Evolutionary conservation across 2,888 invertebrate genomes (phyloP).

Genomic region (Amaurobius ferox): DNA sequence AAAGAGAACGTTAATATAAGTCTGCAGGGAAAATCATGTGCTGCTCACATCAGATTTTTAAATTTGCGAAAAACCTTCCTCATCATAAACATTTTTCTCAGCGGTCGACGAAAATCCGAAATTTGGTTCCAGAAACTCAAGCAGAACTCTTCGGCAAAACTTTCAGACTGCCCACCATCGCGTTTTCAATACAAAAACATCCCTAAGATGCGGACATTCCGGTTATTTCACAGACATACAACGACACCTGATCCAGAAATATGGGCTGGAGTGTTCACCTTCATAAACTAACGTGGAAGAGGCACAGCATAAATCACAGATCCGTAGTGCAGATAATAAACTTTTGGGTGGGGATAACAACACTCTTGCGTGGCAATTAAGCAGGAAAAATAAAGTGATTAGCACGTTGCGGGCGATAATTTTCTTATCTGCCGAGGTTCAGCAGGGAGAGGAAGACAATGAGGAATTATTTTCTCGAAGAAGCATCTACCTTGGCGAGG

Average conservation of each 20-base stretch:
- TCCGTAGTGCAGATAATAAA: neutral
- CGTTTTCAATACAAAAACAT: no score
- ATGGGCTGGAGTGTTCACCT: neutral
- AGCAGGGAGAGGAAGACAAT: neutral
- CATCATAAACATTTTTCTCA: no score
- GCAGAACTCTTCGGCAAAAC: no score
- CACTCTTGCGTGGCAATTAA: conserved; percentile 29
- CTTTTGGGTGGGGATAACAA: neutral
- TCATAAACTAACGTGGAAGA: neutral
- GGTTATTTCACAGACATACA: neutral
- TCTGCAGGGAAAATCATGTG: no score
- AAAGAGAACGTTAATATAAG: no score
- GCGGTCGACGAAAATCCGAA: no score
- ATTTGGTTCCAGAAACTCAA: no score
- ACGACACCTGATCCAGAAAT: neutral
- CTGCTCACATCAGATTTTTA: no score
- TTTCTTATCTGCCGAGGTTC: conserved; percentile 40
- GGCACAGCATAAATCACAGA: neutral
- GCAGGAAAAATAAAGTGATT: conserved; percentile 50
- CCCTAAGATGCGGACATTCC: no score
- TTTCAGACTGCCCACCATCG: no score
- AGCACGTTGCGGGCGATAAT: conserved; percentile 16
- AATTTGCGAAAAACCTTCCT: no score
- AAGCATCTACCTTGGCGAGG: neutral
- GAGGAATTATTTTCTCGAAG: neutral